Conservation (phyloP, 2,113 vertebrate species). For the Hyla sarda region DNA sequence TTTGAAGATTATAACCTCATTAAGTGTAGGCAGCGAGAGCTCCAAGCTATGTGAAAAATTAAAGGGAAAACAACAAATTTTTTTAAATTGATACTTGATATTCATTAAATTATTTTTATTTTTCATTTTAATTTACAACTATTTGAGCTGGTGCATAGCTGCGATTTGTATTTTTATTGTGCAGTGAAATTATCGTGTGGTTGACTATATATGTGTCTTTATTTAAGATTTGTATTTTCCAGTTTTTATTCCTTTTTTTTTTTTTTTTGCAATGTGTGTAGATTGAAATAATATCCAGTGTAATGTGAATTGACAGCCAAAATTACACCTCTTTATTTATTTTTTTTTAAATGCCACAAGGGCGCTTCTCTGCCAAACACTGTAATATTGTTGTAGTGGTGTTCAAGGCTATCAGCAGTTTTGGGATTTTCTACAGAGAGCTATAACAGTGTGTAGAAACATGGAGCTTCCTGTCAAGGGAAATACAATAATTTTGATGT, state of each 20-base stretch:
- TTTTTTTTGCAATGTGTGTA: constrained; percentile 71
- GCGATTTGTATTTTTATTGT: background rate
- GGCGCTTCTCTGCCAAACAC: constrained; percentile 82
- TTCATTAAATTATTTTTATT: background rate
- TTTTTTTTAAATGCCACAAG: constrained; percentile 75
- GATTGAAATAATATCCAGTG: constrained; percentile 84
- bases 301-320: constrained; percentile 90
- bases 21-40: background rate
- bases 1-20: constrained; percentile 30
- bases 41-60: background rate
- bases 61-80: background rate
- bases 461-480: constrained; percentile 84
- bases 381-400: constrained; percentile 86
- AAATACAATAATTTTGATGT: constrained; percentile 88
- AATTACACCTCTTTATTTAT: constrained; percentile 85
- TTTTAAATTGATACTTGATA: background rate
- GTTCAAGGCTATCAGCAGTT: constrained; percentile 89
- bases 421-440: constrained; percentile 85
- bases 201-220: background rate
- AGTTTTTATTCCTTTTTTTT: constrained; percentile 20
- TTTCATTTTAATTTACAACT: background rate
- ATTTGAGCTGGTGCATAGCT: background rate
- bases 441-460: constrained; percentile 82
- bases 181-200: background rate
- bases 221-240: background rate